phyloP scores from a whole-genome alignment of 2,888 invertebrate genomes.

The Rhingia rostrata region DNA sequence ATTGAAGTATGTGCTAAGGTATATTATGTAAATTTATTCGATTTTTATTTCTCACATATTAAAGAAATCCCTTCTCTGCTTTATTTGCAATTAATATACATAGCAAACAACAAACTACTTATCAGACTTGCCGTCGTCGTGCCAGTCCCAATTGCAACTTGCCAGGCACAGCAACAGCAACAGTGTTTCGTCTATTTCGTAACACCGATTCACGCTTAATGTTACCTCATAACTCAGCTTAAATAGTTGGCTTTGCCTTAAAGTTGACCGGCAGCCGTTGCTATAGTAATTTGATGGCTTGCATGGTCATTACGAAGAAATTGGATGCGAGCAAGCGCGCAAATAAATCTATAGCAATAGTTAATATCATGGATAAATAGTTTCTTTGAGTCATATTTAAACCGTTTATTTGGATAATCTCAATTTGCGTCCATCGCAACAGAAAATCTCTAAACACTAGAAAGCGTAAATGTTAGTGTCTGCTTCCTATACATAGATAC shows the following conservation, averaged over 20 bases:
- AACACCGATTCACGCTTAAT: constrained; percentile 67
- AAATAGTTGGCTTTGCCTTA: constrained; percentile 48
- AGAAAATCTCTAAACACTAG: constrained; percentile 20
- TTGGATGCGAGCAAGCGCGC: constrained; percentile 4
- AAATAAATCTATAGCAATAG: constrained; percentile 30
- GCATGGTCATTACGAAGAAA: constrained; percentile 33
- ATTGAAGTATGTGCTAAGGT: constrained; percentile 10
- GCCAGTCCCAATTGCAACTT: constrained; percentile 32
- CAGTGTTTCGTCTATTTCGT: constrained; percentile 58
- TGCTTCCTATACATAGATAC: constrained; percentile 19
- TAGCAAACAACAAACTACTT: constrained; percentile 33
- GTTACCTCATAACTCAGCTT: constrained; percentile 66
- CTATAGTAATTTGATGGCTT: constrained; percentile 3
- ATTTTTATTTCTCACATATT: constrained; percentile 22
- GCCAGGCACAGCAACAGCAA: constrained; percentile 26
- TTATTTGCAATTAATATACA: constrained; percentile 53
- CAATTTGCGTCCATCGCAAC: constrained; percentile 42
- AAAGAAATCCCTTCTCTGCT: constrained; percentile 53
- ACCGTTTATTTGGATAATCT: constrained; percentile 32
- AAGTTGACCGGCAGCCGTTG: constrained; percentile 61
- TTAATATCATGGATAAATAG: constrained; percentile 49
- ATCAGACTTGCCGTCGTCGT: constrained; percentile 58
- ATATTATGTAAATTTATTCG: constrained; percentile 40
- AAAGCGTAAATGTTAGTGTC: constrained; percentile 15
- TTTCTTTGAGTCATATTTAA: constrained; percentile 32